phyloP scores from a whole-genome alignment of 2,113 vertebrate genomes.

The Leucosticte australis region DNA sequence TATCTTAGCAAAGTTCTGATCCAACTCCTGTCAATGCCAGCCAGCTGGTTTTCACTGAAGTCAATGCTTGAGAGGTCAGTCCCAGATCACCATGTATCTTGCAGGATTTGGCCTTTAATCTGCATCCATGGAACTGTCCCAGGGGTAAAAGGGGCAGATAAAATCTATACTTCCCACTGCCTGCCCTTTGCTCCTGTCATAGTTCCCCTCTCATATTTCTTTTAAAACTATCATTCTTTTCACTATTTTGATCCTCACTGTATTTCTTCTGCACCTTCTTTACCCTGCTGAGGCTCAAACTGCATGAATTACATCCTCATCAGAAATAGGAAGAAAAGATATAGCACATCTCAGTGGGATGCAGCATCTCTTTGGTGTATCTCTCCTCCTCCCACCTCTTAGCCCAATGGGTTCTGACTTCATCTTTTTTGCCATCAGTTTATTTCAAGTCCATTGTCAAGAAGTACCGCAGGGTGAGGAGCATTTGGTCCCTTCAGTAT shows the following conservation, averaged over 20 bases:
- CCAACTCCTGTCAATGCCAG: accelerated
- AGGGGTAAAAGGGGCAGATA: not conserved
- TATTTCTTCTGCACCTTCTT: not conserved
- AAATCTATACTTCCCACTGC: not conserved
- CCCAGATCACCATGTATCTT: not conserved
- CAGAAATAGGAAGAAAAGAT: not conserved
- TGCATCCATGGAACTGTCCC: not conserved
- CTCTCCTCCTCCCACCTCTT: not conserved
- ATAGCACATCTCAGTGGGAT: not conserved
- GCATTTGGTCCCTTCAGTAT: not conserved
- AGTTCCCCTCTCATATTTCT: not conserved
- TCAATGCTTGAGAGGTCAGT: not conserved
- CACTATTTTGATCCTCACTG: not conserved
- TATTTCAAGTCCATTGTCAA: not conserved
- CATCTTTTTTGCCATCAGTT: not conserved
- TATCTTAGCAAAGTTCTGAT: not conserved
- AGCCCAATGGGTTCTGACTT: not conserved
- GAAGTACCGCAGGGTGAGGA: not conserved
- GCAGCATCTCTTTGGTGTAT: not conserved
- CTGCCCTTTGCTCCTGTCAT: not conserved
- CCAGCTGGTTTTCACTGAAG: not conserved
- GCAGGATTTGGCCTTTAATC: not conserved
- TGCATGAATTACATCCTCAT: not conserved
- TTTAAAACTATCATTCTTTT: not conserved
- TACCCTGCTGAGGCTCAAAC: not conserved